Evolutionary conservation across 2,113 vertebrate species (phyloP).

Genomic region (Phainopepla nitens): DNA sequence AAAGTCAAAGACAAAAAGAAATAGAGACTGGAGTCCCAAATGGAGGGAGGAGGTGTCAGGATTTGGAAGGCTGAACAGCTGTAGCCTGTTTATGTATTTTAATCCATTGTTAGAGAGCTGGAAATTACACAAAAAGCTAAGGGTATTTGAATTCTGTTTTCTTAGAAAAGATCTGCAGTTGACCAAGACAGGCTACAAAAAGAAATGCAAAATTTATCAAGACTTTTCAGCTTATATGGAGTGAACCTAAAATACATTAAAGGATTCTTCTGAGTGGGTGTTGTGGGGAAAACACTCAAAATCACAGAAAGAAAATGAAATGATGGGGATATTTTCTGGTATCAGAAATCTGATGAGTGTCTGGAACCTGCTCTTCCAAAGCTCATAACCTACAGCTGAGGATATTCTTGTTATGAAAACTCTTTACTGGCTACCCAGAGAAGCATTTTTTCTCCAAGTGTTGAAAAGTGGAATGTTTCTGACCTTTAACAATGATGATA

Average conservation of each 20-base stretch:
- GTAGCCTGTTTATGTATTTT: conserved; percentile 50
- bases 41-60: conserved; percentile 56
- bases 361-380: conserved; percentile 41
- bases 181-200: not conserved
- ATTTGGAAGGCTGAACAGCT: conserved; percentile 65
- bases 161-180: not conserved
- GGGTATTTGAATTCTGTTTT: not conserved
- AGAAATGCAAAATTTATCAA: not conserved
- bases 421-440: not conserved
- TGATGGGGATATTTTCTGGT: not conserved
- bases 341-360: conserved; percentile 23
- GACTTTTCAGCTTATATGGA: not conserved
- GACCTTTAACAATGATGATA: conserved; percentile 48
- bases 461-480: conserved; percentile 43
- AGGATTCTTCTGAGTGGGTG: not conserved
- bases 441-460: not conserved
- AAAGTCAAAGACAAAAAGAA: conserved; percentile 70
- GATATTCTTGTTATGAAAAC: conserved; percentile 31
- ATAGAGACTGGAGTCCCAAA: conserved; percentile 41
- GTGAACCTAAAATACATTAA: not conserved
- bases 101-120: conserved; percentile 32
- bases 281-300: conserved; percentile 27
- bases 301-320: conserved; percentile 31
- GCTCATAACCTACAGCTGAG: conserved; percentile 21
- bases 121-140: conserved; percentile 30